Base-by-base conservation (phyloP, 2,113 vertebrate species). In the Polyodon spathula region DNA sequence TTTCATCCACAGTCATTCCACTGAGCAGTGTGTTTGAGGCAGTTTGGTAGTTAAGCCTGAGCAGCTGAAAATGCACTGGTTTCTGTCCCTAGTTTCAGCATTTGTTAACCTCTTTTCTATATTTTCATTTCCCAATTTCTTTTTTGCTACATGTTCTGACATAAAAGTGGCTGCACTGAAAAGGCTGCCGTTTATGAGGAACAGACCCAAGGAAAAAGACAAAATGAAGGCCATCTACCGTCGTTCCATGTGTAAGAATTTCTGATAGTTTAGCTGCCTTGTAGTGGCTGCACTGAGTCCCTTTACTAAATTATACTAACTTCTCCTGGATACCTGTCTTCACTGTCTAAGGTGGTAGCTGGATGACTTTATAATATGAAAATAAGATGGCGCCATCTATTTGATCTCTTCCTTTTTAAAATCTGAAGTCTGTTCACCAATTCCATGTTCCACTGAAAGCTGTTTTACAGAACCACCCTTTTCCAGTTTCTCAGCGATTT, bases 141-240 rank as follows among this genome's bases (percentile, higher is more conserved):
- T 81, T 86, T 89, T 86, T 86, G 76, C 82, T 86, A 84, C 83
- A 85, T 90, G 85, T 85, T 89, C 84, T 91, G 87, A 86, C 86
- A 89, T 92, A 77, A 82, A 90, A 90, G 86, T 88, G 87, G 87
- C 92, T 91, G 93, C 95, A 82, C 86, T 97, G 87, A 97, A 97
- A 94, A 93, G 91, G 89, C 91, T 99, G 88, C 93, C 96, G 86
- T 97, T 99, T 93, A 95, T 98, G 94, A 94, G 96, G 96, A 99
- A 95, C 94, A 92, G 92, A 92, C 93, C 94, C 88, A 97, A 97
- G 93, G 96, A 98, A 83, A 98, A 97, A 91, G 96, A 99, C 94
- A 89, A 93, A 89, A 89, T 79, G 90, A 99, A 99, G 89, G 94
- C 94, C 84, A 89, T 93, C 92, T 97, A 97, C 88, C 94, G 96